phyloP scores from a whole-genome alignment of 1,140 invertebrate species.

The Pygmarrhopalites habei region DNA sequence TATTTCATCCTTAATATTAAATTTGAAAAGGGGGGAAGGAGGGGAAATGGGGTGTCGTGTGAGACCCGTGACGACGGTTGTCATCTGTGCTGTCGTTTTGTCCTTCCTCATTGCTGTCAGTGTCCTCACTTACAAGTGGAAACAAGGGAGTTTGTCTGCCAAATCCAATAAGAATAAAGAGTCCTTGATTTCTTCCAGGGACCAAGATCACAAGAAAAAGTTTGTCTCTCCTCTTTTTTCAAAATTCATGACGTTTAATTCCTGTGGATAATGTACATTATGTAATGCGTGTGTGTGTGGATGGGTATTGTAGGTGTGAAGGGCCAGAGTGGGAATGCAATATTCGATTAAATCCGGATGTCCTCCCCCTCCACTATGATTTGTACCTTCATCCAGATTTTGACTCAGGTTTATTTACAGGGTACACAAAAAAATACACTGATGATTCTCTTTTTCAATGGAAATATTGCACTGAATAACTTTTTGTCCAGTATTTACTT shows the following conservation, averaged over 20 bases:
- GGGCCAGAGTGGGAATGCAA: conserved; percentile 39
- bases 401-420: conserved; percentile 44
- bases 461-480: neutral
- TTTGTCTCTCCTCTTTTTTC: too few species aligned
- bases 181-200: neutral
- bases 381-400: conserved; percentile 48
- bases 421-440: conserved; percentile 39
- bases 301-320: conserved; percentile 14
- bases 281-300: too few species aligned
- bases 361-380: conserved; percentile 58
- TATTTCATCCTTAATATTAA: too few species aligned
- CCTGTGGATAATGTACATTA: too few species aligned
- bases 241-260: too few species aligned
- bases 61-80: neutral
- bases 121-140: neutral
- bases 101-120: neutral
- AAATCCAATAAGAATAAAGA: neutral
- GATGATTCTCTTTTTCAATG: neutral
- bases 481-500: neutral
- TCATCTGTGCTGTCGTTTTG: neutral
- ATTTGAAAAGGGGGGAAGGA: too few species aligned
- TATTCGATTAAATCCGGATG: conserved; percentile 57
- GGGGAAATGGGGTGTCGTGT: conserved; percentile 11
- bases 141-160: neutral
- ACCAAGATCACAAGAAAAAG: neutral